phyloP scores from a whole-genome alignment of 2,888 invertebrate species.

The Chloroclysta siterata region DNA sequence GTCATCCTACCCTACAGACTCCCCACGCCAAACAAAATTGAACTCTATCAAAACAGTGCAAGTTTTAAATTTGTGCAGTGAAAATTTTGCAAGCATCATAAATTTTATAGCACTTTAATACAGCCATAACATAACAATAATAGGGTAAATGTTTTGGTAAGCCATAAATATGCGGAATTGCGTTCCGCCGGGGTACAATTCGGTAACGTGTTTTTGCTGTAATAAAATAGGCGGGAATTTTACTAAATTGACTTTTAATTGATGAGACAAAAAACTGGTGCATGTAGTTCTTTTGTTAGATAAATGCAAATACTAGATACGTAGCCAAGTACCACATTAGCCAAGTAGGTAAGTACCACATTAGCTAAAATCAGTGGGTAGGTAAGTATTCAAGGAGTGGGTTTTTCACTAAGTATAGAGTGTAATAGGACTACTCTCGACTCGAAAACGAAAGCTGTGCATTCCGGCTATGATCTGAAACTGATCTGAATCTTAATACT shows the following conservation, averaged over 20 bases:
- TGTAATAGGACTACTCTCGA: too few relatives aligned
- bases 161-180: slow-evolving; percentile 79
- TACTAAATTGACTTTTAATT: slow-evolving; percentile 40
- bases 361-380: too few relatives aligned
- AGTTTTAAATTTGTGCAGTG: slow-evolving; percentile 37
- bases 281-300: not conserved
- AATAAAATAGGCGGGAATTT: slow-evolving; percentile 46
- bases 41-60: slow-evolving; percentile 32
- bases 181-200: slow-evolving; percentile 74
- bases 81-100: slow-evolving; percentile 74
- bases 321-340: too few relatives aligned
- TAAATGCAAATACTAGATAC: too few relatives aligned
- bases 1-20: slow-evolving; percentile 69
- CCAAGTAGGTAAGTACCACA: too few relatives aligned
- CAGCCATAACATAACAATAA: slow-evolving; percentile 83
- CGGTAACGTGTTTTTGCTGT: slow-evolving; percentile 53
- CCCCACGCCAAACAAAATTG: slow-evolving; percentile 41
- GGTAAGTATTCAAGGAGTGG: too few relatives aligned
- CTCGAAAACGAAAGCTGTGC: too few relatives aligned
- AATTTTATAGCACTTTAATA: slow-evolving; percentile 83
- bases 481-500: too few relatives aligned
- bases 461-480: too few relatives aligned
- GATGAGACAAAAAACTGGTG: slow-evolving; percentile 21
- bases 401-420: too few relatives aligned
- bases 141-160: slow-evolving; percentile 85